Percentiles rank a stretch among this genome's conserved stretches.
Conservation (phyloP, 2,888 invertebrate genomes). For the Rhopalosiphum nymphaeae region DNA sequence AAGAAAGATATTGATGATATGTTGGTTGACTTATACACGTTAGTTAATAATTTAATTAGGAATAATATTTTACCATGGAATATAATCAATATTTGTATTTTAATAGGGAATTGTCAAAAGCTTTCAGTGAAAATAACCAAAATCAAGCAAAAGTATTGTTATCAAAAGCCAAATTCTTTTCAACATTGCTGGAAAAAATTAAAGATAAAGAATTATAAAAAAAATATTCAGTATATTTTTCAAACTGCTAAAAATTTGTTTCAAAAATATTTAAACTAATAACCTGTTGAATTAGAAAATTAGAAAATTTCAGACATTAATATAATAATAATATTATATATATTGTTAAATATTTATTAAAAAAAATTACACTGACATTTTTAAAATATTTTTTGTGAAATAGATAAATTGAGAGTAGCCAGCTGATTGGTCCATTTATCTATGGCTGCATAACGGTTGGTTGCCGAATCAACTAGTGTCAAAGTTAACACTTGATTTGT, state of each 20-base stretch:
- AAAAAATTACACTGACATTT: neutral
- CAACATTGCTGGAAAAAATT: slow-evolving; percentile 83
- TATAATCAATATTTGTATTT: slow-evolving; percentile 63
- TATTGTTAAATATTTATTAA: slow-evolving; percentile 38
- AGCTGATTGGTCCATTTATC: slow-evolving; percentile 97
- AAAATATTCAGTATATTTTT: slow-evolving; percentile 14
- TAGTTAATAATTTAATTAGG: slow-evolving; percentile 45
- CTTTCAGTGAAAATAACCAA: slow-evolving; percentile 78
- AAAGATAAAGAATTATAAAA: slow-evolving; percentile 71
- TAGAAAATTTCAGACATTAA: slow-evolving; percentile 15
- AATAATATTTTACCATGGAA: neutral
- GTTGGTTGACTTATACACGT: slow-evolving; percentile 65
- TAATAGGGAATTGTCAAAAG: slow-evolving; percentile 74
- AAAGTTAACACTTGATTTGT: slow-evolving; percentile 88
- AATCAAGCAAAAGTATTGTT: slow-evolving; percentile 77
- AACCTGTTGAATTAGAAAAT: neutral
- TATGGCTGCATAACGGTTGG: slow-evolving; percentile 90
- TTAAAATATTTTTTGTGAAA: slow-evolving; percentile 88
- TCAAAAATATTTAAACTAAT: neutral
- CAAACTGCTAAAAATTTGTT: slow-evolving; percentile 21
- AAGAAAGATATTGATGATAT: slow-evolving; percentile 74
- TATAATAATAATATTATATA: neutral
- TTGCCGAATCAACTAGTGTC: slow-evolving; percentile 83
- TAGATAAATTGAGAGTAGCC: slow-evolving; percentile 86
- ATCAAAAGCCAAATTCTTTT: slow-evolving; percentile 86